phyloP scores from a whole-genome alignment of 2,113 vertebrate species.

The Mugil cephalus region DNA sequence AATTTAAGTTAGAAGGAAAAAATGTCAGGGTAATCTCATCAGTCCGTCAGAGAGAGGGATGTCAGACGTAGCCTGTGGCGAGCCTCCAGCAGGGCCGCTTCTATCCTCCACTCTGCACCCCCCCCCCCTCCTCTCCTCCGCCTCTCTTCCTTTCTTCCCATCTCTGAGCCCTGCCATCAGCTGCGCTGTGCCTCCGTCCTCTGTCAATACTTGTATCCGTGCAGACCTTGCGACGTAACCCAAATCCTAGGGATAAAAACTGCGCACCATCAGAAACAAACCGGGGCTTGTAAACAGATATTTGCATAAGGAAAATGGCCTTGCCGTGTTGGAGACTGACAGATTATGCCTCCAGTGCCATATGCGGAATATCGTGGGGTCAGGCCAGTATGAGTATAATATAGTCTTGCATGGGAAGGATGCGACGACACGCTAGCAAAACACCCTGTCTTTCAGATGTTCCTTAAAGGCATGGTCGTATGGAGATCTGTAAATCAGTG shows the following conservation, averaged over 20 bases:
- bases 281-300: conserved; percentile 55
- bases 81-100: conserved; percentile 76
- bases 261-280: conserved; percentile 22
- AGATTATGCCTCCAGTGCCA: conserved; percentile 69
- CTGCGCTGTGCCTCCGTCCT: conserved; percentile 40
- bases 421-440: conserved; percentile 48
- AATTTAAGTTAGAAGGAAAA: conserved; percentile 81
- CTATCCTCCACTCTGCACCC: conserved; percentile 52
- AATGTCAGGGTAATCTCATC: conserved; percentile 83
- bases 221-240: conserved; percentile 26
- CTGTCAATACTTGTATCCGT: conserved; percentile 18
- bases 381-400: conserved; percentile 40
- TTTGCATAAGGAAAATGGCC: conserved; percentile 54
- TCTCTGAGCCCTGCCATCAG: conserved; percentile 41
- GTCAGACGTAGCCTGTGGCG: conserved; percentile 82
- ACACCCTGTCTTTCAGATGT: conserved; percentile 52
- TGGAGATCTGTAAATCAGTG: conserved; percentile 66
- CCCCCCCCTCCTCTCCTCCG: conserved; percentile 40
- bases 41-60: conserved; percentile 81
- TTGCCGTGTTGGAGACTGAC: conserved; percentile 52
- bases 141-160: conserved; percentile 36
- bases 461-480: conserved; percentile 47
- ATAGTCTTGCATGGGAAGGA: conserved; percentile 21
- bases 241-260: conserved; percentile 58
- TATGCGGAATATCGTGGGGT: conserved; percentile 63